Evolutionary conservation across 2,113 vertebrate species (phyloP).

Genomic region (Pelodiscus sinensis): DNA sequence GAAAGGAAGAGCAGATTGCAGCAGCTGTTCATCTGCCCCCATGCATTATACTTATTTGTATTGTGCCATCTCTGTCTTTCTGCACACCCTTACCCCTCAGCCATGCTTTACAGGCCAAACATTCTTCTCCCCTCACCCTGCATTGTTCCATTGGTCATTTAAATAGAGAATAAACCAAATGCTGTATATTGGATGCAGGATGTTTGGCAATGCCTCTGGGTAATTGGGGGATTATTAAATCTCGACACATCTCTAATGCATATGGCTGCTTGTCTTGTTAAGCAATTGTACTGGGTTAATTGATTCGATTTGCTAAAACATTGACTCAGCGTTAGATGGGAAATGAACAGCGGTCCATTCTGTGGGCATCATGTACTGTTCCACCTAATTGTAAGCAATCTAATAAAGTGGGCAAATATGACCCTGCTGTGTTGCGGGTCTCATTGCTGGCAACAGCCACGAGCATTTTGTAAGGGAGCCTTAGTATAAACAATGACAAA

Average conservation of each 20-base stretch:
- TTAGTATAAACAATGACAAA: not conserved
- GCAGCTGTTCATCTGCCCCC: not conserved
- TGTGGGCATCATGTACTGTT: not conserved
- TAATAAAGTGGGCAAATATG: not conserved
- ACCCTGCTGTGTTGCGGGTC: not conserved
- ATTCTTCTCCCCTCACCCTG: not conserved
- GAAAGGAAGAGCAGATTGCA: not conserved
- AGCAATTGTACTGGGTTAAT: not conserved
- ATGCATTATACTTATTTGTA: not conserved
- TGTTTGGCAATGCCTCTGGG: not conserved
- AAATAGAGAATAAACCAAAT: not conserved
- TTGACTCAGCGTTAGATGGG: not conserved
- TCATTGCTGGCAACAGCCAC: not conserved
- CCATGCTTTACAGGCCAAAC: fast-evolving
- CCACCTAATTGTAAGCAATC: not conserved
- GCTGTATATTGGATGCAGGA: not conserved
- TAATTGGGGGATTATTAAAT: not conserved
- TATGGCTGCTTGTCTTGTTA: not conserved
- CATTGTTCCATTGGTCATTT: fast-evolving
- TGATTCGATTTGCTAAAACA: slow-evolving; percentile 7
- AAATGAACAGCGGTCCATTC: not conserved
- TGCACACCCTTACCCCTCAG: not conserved
- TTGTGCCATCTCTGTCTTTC: not conserved
- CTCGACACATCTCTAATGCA: not conserved
- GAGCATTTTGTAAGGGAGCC: not conserved